phyloP scores from a whole-genome alignment of 2,888 invertebrate species.

The Leptinotarsa haldemani region DNA sequence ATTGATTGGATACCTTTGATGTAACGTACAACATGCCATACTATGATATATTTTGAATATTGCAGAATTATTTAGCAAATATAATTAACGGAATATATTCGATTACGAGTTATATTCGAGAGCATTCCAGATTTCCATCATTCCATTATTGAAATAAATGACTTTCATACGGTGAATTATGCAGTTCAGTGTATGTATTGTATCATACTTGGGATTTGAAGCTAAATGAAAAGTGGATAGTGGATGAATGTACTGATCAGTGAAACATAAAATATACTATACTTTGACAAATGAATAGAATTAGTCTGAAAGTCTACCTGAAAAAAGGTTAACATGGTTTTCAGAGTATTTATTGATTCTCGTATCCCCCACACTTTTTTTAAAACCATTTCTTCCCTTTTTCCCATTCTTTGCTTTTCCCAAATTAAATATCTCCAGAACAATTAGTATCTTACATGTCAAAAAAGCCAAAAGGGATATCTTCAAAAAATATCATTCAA shows the following conservation, averaged over 20 bases:
- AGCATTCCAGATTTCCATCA: conserved; percentile 12
- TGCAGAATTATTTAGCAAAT: background rate
- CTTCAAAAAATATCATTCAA: no score
- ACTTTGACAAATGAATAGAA: no score
- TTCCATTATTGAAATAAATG: background rate
- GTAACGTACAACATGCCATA: conserved; percentile 1
- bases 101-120: conserved; percentile 9
- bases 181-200: background rate
- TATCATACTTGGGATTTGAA: background rate
- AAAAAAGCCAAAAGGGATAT: no score
- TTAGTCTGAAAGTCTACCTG: no score
- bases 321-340: no score
- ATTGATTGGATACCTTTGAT: conserved; percentile 8
- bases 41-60: conserved; percentile 2
- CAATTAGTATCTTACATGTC: no score
- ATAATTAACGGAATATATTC: conserved; percentile 10
- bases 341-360: no score
- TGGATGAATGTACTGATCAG: background rate
- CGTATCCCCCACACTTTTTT: no score
- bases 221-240: background rate
- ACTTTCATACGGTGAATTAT: background rate
- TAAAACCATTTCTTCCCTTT: no score
- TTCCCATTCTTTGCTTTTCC: no score
- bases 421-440: no score
- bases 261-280: no score